Conservation (phyloP, 2,888 invertebrate genomes). For the Tipula confusa region DNA sequence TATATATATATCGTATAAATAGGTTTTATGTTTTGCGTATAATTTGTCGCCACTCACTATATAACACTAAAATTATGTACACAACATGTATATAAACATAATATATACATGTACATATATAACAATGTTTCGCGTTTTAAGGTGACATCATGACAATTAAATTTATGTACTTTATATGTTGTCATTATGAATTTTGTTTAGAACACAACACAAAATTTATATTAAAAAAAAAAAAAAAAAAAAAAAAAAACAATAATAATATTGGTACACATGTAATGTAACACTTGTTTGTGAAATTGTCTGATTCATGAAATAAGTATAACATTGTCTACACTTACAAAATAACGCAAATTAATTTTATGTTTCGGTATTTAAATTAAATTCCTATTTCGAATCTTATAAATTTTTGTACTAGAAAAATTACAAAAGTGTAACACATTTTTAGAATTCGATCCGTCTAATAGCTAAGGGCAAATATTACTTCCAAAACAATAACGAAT, state of each 20-base stretch:
- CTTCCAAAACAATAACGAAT: not conserved
- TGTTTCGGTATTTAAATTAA: not conserved
- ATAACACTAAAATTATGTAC: not conserved
- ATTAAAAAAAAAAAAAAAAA: too few species aligned
- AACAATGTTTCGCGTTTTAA: slow-evolving; percentile 20
- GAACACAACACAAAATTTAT: not conserved
- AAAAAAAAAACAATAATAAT: not conserved
- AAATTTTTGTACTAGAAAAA: not conserved
- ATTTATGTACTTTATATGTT: not conserved
- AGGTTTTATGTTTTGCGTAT: not conserved
- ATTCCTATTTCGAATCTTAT: not conserved
- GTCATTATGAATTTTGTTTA: slow-evolving; percentile 1
- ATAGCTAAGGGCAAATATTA: not conserved
- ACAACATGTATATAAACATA: not conserved
- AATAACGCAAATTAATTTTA: not conserved
- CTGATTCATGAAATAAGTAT: not conserved
- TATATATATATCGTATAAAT: not conserved
- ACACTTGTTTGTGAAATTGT: not conserved
- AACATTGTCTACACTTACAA: not conserved
- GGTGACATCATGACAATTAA: slow-evolving; percentile 25
- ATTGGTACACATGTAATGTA: not conserved
- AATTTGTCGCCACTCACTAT: slow-evolving; percentile 15
- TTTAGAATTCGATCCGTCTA: not conserved
- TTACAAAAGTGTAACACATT: not conserved
- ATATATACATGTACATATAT: not conserved